These are phyloP conservation scores for Anguilla marmorata DNA, from an alignment of 2,797 vertebrate genomes.

Conservation along the genomic window DNA sequence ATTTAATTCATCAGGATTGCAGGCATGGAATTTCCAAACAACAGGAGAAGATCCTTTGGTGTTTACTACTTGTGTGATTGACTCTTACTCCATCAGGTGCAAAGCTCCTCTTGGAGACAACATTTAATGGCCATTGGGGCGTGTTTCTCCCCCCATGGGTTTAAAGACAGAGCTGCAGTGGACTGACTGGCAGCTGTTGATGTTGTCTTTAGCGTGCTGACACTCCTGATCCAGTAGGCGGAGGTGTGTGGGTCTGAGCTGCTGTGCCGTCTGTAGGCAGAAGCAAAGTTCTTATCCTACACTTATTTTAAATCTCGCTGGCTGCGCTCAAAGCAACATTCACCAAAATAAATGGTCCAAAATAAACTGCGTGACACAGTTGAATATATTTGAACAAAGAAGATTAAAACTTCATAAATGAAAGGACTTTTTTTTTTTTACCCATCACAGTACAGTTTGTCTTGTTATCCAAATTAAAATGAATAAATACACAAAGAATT, in stretches of 20 bases:
- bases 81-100: neutral
- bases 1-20: neutral
- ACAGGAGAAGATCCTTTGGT: neutral
- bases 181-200: neutral
- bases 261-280: neutral
- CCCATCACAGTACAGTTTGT: neutral
- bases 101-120: neutral
- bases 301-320: neutral
- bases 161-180: neutral
- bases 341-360: neutral
- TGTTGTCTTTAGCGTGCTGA: neutral
- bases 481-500: neutral
- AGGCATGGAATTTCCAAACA: neutral
- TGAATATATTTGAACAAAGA: no score
- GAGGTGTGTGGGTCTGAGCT: neutral
- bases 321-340: neutral
- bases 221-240: neutral
- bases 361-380: neutral
- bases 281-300: neutral
- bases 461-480: neutral
- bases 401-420: no score
- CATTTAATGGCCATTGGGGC: neutral
- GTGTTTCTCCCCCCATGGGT: neutral
- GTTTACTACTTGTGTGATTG: neutral
- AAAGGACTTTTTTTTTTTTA: neutral